These are phyloP conservation scores for Crotalus viridis DNA, from an alignment of 2,113 vertebrate genomes.

Conservation along the genomic window DNA sequence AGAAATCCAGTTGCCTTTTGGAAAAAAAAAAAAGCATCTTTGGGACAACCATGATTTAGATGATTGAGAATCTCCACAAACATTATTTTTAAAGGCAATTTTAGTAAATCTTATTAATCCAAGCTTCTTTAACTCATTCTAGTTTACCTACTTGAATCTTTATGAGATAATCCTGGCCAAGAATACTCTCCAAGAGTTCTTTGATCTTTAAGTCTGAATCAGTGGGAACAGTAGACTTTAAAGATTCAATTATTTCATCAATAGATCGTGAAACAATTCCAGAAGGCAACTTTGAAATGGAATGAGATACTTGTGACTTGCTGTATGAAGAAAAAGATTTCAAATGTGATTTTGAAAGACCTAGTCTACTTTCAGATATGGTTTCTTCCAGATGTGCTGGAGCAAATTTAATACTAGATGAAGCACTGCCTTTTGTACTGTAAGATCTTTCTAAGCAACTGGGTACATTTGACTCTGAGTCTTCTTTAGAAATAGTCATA, in stretches of 20 bases:
- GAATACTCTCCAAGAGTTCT: constrained; percentile 70
- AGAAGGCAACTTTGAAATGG: constrained; percentile 11
- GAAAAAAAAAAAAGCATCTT: background rate
- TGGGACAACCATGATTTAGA: background rate
- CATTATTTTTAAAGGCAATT: constrained; percentile 41
- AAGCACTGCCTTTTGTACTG: constrained; percentile 39
- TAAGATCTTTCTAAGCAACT: constrained; percentile 2
- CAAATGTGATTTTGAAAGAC: constrained; percentile 24
- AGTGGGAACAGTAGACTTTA: constrained; percentile 63
- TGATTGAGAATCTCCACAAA: background rate
- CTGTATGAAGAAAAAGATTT: constrained; percentile 40
- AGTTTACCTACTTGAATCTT: constrained; percentile 69
- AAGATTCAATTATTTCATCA: constrained; percentile 74
- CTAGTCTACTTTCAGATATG: constrained; percentile 17
- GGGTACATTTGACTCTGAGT: constrained; percentile 1
- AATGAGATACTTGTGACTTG: constrained; percentile 32
- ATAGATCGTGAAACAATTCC: constrained; percentile 56
- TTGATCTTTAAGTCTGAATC: constrained; percentile 67
- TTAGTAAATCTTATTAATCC: constrained; percentile 25
- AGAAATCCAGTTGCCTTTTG: background rate
- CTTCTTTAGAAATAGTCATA: constrained; percentile 20
- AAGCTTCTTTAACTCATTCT: constrained; percentile 44
- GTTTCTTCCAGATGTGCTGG: constrained; percentile 38
- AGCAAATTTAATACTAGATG: constrained; percentile 57
- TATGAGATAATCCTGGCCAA: constrained; percentile 68